Evolutionary conservation across 2,113 vertebrate species (phyloP).

Genomic region (Arothron firmamentum): DNA sequence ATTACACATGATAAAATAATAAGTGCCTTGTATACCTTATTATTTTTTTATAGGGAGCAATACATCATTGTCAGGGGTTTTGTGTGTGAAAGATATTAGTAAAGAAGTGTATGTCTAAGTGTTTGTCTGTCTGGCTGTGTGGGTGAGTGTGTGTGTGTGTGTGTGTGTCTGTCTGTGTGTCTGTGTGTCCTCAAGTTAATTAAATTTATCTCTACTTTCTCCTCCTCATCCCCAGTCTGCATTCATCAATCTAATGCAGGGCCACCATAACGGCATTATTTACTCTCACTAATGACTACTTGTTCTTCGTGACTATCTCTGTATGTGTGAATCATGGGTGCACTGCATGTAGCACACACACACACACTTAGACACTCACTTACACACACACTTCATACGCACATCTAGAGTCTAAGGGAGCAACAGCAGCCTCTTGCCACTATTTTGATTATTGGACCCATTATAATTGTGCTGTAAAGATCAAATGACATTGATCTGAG

Average conservation of each 20-base stretch:
- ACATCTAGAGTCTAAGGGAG: neutral
- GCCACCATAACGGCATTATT: constrained; percentile 77
- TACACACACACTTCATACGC: constrained; percentile 8
- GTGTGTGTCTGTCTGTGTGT: constrained; percentile 51
- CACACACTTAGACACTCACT: constrained; percentile 13
- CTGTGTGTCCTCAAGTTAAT: constrained; percentile 72
- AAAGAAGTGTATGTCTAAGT: constrained; percentile 49
- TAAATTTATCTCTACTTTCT: constrained; percentile 72
- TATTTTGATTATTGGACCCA: neutral
- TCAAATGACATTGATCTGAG: constrained; percentile 17
- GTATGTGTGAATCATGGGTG: constrained; percentile 55
- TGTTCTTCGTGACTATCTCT: constrained; percentile 59
- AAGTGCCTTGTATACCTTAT: constrained; percentile 53
- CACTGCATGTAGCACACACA: constrained; percentile 22
- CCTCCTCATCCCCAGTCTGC: constrained; percentile 59
- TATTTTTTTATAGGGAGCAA: constrained; percentile 50
- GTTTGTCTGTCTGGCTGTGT: constrained; percentile 41
- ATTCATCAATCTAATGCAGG: constrained; percentile 74
- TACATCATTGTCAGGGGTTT: constrained; percentile 61
- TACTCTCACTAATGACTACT: constrained; percentile 76
- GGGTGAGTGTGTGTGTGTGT: constrained; percentile 52
- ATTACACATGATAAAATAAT: constrained; percentile 27
- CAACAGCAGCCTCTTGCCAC: constrained; percentile 11
- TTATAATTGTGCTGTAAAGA: constrained; percentile 17
- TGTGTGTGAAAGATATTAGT: constrained; percentile 27